Base-by-base conservation (phyloP, 2,888 invertebrate genomes). In the Cryptophagus acutangulus region DNA sequence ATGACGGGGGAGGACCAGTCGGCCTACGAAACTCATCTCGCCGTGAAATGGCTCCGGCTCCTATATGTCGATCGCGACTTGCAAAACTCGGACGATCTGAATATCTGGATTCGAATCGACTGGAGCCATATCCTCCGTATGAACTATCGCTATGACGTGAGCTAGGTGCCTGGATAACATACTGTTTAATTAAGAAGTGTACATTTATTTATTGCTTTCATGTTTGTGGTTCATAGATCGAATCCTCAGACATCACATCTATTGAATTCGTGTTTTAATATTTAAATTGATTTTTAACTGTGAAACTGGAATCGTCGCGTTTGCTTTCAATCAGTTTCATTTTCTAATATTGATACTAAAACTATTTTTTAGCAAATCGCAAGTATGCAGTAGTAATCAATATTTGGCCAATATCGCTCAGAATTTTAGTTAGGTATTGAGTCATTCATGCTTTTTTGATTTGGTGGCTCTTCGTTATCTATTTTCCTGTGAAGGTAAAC, bases 101-200 rank as follows among this genome's bases (percentile, higher is more conserved):
- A 26, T 26, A 26, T 12, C 26, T n/a, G 12, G 71, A 70, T 45
- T 77, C 77, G 70, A 76, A 77, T 58, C 78, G 74, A 63, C 74
- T 45, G 14, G 44, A 24, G 15, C 47, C 45, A 44, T 50, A 46
- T 40, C 75, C 74, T 53, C 74, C 71, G 53, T 49, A 54, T 38
- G 49, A 51, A 47, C 48, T 52, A 38, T 62, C 61, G n/a, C n/a
- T n/a, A 43, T 59, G 59, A 44, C 68, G 67, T 53, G 69, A 65
- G 52, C 66, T 66, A 59, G 63, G 59, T 57, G 64, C 69, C 70
- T 70, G 67, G 56, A 65, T 58, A 66, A 66, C 57, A 62, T 48
- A 58, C 6, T 20, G 24, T 12, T 31, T 15, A 31, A 43, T 46
- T 51, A 51, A 49, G 45, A 49, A 44, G 46, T 36, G 24, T 44